phyloP scores from a whole-genome alignment of 1,140 invertebrate species.

The Littorina saxatilis region DNA sequence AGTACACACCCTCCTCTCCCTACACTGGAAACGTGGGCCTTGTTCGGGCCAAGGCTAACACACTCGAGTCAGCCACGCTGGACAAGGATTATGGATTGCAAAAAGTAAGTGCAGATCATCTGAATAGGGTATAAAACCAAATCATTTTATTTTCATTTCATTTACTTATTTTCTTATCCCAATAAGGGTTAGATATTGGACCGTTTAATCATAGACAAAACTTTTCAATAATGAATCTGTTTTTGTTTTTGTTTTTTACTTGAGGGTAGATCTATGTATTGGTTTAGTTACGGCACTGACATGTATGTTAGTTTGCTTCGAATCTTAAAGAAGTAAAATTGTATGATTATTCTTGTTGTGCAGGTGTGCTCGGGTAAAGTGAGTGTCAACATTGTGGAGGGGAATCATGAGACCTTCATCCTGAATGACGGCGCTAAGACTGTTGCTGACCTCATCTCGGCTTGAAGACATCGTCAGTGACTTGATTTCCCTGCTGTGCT shows the following conservation, averaged over 20 bases:
- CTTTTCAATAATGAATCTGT: no score
- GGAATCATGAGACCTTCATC: conserved; percentile 62
- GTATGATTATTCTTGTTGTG: no score
- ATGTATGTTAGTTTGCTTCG: no score
- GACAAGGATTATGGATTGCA: conserved; percentile 56
- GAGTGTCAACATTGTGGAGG: conserved; percentile 45
- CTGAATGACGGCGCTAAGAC: conserved; percentile 48
- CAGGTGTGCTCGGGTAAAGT: conserved; percentile 59
- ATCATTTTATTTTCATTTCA: not conserved
- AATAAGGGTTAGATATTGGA: no score
- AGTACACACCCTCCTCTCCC: conserved; percentile 44
- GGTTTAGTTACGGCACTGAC: no score
- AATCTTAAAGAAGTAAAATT: no score
- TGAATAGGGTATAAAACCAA: no score
- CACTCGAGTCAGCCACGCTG: conserved; percentile 35
- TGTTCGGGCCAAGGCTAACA: conserved; percentile 44
- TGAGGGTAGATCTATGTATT: no score
- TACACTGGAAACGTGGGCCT: conserved; percentile 45
- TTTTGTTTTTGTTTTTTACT: no score
- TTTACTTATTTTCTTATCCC: no score
- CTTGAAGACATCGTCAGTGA: not conserved
- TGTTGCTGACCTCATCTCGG: conserved; percentile 44
- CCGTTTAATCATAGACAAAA: no score
- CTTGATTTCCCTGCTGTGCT: no score
- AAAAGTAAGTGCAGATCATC: conserved; percentile 49